Conservation (phyloP, 1,140 invertebrate genomes). For the Musca vetustissima region DNA sequence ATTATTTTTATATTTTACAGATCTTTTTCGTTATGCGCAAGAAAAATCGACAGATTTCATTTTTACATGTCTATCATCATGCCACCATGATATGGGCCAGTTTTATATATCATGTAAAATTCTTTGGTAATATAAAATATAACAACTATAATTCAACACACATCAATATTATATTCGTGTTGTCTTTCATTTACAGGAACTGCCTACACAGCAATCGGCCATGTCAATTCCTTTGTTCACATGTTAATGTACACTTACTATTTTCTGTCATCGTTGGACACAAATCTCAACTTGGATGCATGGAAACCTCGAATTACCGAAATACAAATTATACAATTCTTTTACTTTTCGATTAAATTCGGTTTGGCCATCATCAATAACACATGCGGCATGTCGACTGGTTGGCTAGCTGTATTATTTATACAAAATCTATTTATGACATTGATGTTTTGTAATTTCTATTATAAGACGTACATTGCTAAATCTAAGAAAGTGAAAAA, state of each 20-base stretch:
- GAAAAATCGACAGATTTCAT: background rate
- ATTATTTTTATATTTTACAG: too few species aligned
- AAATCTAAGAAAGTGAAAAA: background rate
- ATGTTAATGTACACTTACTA: background rate
- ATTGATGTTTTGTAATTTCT: background rate
- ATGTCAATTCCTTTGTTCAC: background rate
- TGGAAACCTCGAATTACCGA: background rate
- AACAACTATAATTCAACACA: too few species aligned
- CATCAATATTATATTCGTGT: too few species aligned
- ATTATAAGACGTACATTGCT: background rate
- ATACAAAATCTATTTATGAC: constrained; percentile 10
- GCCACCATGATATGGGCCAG: background rate
- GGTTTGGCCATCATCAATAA: background rate
- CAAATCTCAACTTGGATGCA: background rate
- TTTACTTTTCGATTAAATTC: background rate
- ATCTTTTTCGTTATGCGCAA: constrained; percentile 7
- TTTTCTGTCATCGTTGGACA: background rate
- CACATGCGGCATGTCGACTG: background rate
- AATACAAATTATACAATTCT: constrained; percentile 13
- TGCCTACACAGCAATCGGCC: background rate
- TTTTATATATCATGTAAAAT: background rate
- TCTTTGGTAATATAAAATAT: background rate
- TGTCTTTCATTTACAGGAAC: background rate
- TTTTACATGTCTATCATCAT: constrained; percentile 14
- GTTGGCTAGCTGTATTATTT: background rate